Base-by-base conservation (phyloP, 2,797 vertebrate genomes). In the Eptatretus atami region DNA sequence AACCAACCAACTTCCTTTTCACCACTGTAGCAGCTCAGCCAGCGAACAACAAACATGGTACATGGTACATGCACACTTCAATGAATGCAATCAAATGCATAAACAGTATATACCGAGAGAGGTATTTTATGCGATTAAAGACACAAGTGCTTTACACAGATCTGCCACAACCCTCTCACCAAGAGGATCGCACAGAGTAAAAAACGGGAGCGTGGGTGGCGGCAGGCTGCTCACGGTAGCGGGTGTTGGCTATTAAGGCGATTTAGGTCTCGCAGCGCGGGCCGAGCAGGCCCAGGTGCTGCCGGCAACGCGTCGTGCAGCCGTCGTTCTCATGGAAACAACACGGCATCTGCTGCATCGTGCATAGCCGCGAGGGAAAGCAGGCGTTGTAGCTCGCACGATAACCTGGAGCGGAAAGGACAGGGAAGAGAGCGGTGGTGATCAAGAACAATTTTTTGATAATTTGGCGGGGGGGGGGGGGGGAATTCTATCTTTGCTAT, bases 301-400 rank as follows among this genome's bases (percentile, higher is more conserved):
- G 81, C 10, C 78, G 75, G 69, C 92, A n/a, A 98, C 74, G 94
- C 82, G 73, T 74, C 77, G 75, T 96, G 83, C 70, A 69, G 0
- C 74, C 75, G 71, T 96, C 88, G 2, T 98, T 98, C 72, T 98
- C 85, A 6, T n/a, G 88, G 66, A 94, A n/a, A 77, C 68, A 98
- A 76, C 53, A 98, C 75, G 53, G 81, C 86, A 13, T 95, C 87
- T 1, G 92, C 83, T 60, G 81, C 79, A 68, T 75, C 79, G 74
- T 95, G 93, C 64, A 98, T 77, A 66, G 79, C 82, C 44, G 84
- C 80, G 64, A 98, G 75, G 0, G 88, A 88, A 74, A 98, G 74
- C 71, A 87, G 0, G 85, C 82, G 73, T 98, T 98, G 72, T 98
- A 98, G 75, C 96, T 94, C 73, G 90, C 67, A 98, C 83, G 19